Evolutionary conservation across 2,888 invertebrate genomes (phyloP).

Genomic region (Drosophila sordidapex): DNA sequence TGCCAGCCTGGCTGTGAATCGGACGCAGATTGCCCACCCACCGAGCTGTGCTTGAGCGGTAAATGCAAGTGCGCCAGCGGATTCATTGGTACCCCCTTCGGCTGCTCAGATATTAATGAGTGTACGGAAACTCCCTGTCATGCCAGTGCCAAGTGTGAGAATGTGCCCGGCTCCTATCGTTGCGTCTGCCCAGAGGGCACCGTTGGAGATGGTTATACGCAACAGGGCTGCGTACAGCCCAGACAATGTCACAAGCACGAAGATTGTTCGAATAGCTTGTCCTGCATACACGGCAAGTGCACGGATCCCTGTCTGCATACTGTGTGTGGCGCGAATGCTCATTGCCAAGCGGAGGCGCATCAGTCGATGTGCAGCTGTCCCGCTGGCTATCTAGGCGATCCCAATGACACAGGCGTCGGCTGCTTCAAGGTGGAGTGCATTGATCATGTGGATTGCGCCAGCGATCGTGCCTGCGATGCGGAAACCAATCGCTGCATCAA

Average conservation of each 20-base stretch:
- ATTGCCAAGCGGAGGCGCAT: slow-evolving; percentile 91
- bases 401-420: slow-evolving; percentile 90
- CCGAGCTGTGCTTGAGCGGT: slow-evolving; percentile 90
- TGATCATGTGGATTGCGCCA: slow-evolving; percentile 90
- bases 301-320: slow-evolving; percentile 91
- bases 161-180: slow-evolving; percentile 91
- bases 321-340: slow-evolving; percentile 91
- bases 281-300: slow-evolving; percentile 91
- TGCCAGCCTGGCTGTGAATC: slow-evolving; percentile 93
- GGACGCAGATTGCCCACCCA: slow-evolving; percentile 91
- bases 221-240: slow-evolving; percentile 91
- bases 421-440: slow-evolving; percentile 96
- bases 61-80: slow-evolving; percentile 92
- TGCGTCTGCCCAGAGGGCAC: slow-evolving; percentile 92
- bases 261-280: slow-evolving; percentile 91
- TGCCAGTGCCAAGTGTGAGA: slow-evolving; percentile 91
- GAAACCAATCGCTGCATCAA: slow-evolving; percentile 92
- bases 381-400: slow-evolving; percentile 93
- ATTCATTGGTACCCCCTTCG: slow-evolving; percentile 89
- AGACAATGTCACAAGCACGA: slow-evolving; percentile 90
- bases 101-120: slow-evolving; percentile 94
- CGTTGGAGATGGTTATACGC: slow-evolving; percentile 89
- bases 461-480: slow-evolving; percentile 90
- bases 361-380: slow-evolving; percentile 91
- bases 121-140: slow-evolving; percentile 92